A percentile compares a stretch with the other conserved stretches of the same genome.
Conservation (phyloP, 2,113 vertebrate species). For the Zosterops borbonicus region DNA sequence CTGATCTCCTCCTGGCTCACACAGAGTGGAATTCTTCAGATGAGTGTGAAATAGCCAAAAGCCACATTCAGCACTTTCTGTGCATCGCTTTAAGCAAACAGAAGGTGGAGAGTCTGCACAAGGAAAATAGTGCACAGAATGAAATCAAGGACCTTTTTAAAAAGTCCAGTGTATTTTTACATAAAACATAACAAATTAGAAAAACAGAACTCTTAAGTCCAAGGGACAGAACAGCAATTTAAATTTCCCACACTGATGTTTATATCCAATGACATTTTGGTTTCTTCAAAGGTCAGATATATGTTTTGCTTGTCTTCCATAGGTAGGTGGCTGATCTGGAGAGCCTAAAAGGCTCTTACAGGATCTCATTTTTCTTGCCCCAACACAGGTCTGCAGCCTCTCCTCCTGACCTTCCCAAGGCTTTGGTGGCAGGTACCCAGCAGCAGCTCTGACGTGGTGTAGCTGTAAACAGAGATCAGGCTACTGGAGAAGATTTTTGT, state of each 20-base stretch:
- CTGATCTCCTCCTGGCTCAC: background rate
- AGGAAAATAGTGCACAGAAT: background rate
- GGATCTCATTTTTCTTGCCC: background rate
- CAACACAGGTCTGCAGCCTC: background rate
- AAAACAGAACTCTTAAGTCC: background rate
- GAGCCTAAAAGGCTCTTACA: background rate
- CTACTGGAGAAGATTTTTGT: background rate
- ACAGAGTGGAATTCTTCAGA: background rate
- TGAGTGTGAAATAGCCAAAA: background rate
- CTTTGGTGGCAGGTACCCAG: background rate
- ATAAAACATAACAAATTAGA: background rate
- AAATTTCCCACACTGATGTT: background rate
- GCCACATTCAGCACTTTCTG: background rate
- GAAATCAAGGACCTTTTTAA: background rate
- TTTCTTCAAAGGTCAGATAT: background rate
- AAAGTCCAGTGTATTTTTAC: background rate
- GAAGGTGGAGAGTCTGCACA: background rate
- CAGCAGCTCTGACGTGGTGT: fast-evolving
- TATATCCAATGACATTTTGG: background rate
- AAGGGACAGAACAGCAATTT: background rate
- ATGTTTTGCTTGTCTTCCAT: background rate
- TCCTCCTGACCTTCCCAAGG: background rate
- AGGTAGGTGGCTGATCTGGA: background rate
- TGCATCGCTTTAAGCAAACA: background rate
- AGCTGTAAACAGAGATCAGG: background rate